Evolutionary conservation across 2,113 vertebrate genomes (phyloP).

Genomic region (Paradoxurus hermaphroditus): DNA sequence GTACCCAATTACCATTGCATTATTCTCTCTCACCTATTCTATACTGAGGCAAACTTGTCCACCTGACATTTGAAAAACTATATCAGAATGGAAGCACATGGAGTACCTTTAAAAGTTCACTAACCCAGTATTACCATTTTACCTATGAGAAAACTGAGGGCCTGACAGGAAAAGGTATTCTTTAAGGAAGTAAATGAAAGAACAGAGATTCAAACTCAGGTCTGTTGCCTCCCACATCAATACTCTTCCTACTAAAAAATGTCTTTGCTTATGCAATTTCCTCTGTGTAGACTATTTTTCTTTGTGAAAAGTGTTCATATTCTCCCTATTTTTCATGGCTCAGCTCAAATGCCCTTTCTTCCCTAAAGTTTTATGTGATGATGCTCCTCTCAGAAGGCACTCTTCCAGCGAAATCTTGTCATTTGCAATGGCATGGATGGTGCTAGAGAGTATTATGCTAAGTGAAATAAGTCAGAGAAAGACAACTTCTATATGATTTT

Average conservation of each 20-base stretch:
- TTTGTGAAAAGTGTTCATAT: not conserved
- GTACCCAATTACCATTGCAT: not conserved
- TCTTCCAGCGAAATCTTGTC: not conserved
- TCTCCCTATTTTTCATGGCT: not conserved
- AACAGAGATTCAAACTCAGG: not conserved
- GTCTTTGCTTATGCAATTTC: not conserved
- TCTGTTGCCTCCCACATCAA: not conserved
- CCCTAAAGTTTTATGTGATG: not conserved
- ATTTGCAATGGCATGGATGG: not conserved
- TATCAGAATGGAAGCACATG: not conserved
- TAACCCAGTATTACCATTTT: not conserved
- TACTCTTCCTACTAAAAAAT: not conserved
- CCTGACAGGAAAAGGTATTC: not conserved
- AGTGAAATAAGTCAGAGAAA: not conserved
- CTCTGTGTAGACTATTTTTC: not conserved
- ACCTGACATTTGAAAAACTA: not conserved
- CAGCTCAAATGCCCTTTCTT: not conserved
- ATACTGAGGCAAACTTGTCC: not conserved
- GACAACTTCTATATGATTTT: not conserved
- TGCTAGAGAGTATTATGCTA: not conserved
- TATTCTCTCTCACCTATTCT: not conserved
- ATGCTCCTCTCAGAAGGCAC: not conserved
- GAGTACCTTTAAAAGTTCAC: not conserved
- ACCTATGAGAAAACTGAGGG: not conserved
- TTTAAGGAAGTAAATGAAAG: not conserved